Base-by-base conservation (phyloP, 92 coral and sea anemone genomes). In the Umimayanthus kanabou region DNA sequence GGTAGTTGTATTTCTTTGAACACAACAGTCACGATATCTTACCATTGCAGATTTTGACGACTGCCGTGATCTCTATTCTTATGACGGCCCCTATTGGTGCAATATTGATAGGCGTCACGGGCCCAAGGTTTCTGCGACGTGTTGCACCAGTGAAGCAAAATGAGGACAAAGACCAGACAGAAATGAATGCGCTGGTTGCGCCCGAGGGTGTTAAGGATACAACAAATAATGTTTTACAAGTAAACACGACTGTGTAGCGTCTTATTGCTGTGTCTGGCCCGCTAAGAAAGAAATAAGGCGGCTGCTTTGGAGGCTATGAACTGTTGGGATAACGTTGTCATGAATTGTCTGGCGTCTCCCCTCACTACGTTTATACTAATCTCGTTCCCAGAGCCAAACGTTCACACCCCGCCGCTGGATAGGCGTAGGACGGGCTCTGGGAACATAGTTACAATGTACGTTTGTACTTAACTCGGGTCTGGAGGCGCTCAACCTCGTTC, bases 61-160 rank as follows among this genome's bases (percentile, higher is more conserved):
- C 96, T 87, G 98, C 99, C n/a, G 99, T 96, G 73, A 77, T 96
- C 76, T 96, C 99, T 71, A 96, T 96, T 39, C 87, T 96, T 53
- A 88, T 96, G 75, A 96, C 99, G 50, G 99, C 99, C 3, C 99
- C 99, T 47, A 89, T 94, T 64, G 99, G 99, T 49, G 98, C 98
- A 70, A 94, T 96, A 73, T 95, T 89, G 53, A 95, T 96, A 58
- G 87, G 97, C 23, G 77, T 92, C 47, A 90, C 94, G 40, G 99
- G 99, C 47, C 96, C 94, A 28, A 92, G 93, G 42, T 61, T 96
- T 67, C 88, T 96, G 91, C 89, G 91, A 76, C 79, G 91, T 83
- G 90, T 91, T 55, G 77, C 74, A 30, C 77, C 90, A 49, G 81
- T 61, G 76, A 29, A 80, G 47, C 71, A 85, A 57, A 58, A 49